Evolutionary conservation across 2,113 vertebrate genomes (phyloP).

Genomic region (Propithecus coquereli): DNA sequence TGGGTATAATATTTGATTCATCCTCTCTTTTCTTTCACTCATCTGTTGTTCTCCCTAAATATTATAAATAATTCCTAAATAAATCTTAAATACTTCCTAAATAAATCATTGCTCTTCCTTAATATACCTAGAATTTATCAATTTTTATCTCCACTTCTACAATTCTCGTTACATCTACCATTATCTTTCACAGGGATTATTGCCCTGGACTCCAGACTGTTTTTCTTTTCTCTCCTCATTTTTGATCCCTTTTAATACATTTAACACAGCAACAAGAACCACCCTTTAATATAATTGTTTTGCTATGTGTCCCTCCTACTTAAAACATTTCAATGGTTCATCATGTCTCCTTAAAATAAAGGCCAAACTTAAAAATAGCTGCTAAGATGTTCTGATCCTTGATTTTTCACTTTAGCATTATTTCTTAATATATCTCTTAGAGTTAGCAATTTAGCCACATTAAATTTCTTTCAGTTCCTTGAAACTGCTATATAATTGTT

Average conservation of each 20-base stretch:
- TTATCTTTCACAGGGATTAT: not conserved
- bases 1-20: not conserved
- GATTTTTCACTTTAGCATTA: not conserved
- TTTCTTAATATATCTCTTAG: not conserved
- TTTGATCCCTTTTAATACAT: not conserved
- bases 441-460: not conserved
- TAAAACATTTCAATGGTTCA: not conserved
- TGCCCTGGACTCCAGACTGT: not conserved
- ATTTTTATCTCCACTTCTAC: not conserved
- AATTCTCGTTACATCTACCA: not conserved
- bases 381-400: not conserved
- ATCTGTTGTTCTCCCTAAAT: not conserved
- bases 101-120: not conserved
- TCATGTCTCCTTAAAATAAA: not conserved
- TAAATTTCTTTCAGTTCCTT: not conserved
- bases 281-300: not conserved
- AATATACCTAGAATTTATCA: not conserved
- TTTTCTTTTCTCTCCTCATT: not conserved
- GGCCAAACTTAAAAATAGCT: not conserved
- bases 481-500: not conserved
- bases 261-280: not conserved
- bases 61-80: not conserved
- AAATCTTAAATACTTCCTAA: not conserved
- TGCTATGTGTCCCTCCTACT: not conserved
- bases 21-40: not conserved